Evolutionary conservation across 2,888 invertebrate species (phyloP).

Genomic region (Lasioglossum calceatum): DNA sequence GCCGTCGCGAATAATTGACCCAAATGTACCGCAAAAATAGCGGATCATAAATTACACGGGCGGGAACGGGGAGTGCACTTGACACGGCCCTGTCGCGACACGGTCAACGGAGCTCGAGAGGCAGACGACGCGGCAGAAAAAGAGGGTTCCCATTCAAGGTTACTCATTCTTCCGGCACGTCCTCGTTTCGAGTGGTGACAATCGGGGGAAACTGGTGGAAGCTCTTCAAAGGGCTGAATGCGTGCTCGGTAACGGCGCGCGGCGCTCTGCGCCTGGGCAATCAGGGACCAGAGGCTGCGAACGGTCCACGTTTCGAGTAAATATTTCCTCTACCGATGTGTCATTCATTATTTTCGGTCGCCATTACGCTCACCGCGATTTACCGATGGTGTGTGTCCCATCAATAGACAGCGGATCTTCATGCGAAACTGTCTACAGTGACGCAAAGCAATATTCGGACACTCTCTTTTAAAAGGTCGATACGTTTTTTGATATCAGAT

Average conservation of each 20-base stretch:
- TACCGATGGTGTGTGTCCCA: background rate
- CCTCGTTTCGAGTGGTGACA: constrained; percentile 71
- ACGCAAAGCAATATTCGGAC: too few species aligned
- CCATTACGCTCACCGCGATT: background rate
- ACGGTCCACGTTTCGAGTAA: background rate
- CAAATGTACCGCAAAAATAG: constrained; percentile 76
- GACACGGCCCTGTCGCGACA: constrained; percentile 70
- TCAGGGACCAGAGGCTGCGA: background rate
- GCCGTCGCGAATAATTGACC: constrained; percentile 73
- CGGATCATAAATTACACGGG: constrained; percentile 73
- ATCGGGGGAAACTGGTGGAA: constrained; percentile 64
- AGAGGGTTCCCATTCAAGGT: constrained; percentile 69
- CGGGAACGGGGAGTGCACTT: constrained; percentile 69
- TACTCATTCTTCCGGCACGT: constrained; percentile 67
- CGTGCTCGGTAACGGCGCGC: background rate
- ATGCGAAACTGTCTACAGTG: too few species aligned
- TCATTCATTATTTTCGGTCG: background rate
- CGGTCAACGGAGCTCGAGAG: constrained; percentile 48
- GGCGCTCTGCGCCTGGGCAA: background rate
- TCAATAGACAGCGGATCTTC: too few species aligned
- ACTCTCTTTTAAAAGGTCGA: too few species aligned
- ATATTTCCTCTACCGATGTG: background rate
- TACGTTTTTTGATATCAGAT: too few species aligned
- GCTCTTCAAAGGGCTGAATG: constrained; percentile 18
- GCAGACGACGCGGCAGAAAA: constrained; percentile 45